These are phyloP conservation scores for Moxostoma hubbsi DNA, from an alignment of 2,797 vertebrate genomes.

Conservation along the genomic window DNA sequence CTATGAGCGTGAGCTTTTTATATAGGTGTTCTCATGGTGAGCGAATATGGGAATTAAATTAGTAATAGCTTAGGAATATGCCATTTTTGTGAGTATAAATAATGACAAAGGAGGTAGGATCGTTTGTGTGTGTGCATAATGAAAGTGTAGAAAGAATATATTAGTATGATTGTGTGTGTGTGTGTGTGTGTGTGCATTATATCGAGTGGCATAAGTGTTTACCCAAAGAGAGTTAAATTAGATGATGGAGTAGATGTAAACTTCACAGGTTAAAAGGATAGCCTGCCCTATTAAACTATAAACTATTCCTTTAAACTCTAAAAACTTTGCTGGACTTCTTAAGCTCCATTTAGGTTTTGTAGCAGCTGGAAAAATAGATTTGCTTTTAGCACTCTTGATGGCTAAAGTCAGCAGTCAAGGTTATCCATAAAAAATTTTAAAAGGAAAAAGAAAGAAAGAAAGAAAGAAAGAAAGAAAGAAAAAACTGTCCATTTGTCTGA, in stretches of 20 bases:
- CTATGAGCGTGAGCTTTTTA: slow-evolving; percentile 49
- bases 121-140: slow-evolving; percentile 51
- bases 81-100: slow-evolving; percentile 55
- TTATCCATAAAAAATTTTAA: no score
- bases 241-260: background rate
- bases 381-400: background rate
- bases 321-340: no score
- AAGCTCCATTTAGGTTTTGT: no score
- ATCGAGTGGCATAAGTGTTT: slow-evolving; percentile 30
- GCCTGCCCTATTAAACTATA: no score
- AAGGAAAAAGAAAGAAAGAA: no score
- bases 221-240: slow-evolving; percentile 38
- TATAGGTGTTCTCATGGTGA: slow-evolving; percentile 63
- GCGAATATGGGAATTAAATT: slow-evolving; percentile 58
- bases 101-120: slow-evolving; percentile 47
- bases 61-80: slow-evolving; percentile 54
- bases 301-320: no score
- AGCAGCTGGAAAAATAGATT: no score
- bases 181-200: slow-evolving; percentile 17
- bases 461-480: no score
- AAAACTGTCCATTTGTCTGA: no score
- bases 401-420: slow-evolving; percentile 18
- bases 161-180: background rate
- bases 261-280: no score
- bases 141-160: slow-evolving; percentile 48